Conservation (phyloP, 2,888 invertebrate species). For the Melangyna quadrimaculata region DNA sequence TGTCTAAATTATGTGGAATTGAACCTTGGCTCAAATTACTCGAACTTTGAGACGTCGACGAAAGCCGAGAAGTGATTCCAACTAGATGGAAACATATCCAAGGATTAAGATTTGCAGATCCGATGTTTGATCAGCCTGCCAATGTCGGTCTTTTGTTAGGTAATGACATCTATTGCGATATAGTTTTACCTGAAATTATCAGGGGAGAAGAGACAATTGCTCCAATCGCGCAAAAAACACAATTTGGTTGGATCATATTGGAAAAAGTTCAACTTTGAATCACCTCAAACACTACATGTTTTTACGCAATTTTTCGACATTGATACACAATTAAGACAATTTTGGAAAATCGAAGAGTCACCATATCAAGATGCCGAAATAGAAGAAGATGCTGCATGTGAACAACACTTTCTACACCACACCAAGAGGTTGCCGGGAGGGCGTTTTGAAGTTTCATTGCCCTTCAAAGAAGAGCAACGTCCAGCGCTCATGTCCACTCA, state of each 20-base stretch:
- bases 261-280: not conserved
- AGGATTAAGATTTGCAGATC: not conserved
- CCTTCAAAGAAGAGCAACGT: not conserved
- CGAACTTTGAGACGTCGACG: not conserved
- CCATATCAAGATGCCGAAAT: not conserved
- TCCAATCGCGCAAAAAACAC: not conserved
- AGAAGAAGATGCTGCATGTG: not conserved
- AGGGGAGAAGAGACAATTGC: not conserved
- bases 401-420: not conserved
- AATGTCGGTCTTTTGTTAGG: not conserved
- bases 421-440: not conserved
- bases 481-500: not conserved
- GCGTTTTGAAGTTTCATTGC: not conserved
- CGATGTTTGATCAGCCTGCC: not conserved
- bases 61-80: not conserved
- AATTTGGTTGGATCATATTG: conserved; percentile 6
- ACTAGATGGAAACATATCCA: not conserved
- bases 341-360: too few relatives aligned
- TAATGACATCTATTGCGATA: not conserved
- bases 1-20: not conserved
- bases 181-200: not conserved
- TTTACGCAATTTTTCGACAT: not conserved
- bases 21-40: not conserved
- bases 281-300: not conserved
- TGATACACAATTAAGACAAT: too few relatives aligned